Conservation (phyloP, 2,888 invertebrate species). For the Ceraclea dissimilis region DNA sequence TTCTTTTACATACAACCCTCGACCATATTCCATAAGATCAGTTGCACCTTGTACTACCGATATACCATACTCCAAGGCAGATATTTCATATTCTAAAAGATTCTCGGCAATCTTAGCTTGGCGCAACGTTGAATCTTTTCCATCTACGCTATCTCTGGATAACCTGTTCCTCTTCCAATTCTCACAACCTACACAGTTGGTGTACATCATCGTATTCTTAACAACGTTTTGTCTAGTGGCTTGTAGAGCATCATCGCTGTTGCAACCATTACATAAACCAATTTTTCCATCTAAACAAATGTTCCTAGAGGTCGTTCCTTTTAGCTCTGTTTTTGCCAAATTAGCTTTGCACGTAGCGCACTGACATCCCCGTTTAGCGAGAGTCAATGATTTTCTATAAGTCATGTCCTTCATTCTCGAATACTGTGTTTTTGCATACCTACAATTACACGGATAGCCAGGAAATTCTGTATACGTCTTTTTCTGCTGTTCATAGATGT, state of each 20-base stretch:
- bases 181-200: constrained; percentile 9
- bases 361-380: constrained; percentile 17
- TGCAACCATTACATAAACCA: constrained; percentile 8
- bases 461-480: neutral
- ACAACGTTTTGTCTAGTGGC: neutral
- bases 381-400: constrained; percentile 25
- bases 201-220: neutral
- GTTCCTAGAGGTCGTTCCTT: constrained; percentile 7
- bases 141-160: constrained; percentile 14
- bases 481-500: constrained; percentile 13
- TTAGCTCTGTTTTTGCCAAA: constrained; percentile 1
- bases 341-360: constrained; percentile 20
- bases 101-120: constrained; percentile 33
- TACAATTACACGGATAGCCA: constrained; percentile 16
- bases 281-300: constrained; percentile 11
- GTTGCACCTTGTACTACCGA: constrained; percentile 42
- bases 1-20: constrained; percentile 43
- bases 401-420: constrained; percentile 26
- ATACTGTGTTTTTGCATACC: constrained; percentile 21
- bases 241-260: neutral
- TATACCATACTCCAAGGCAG: constrained; percentile 35
- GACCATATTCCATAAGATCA: constrained; percentile 31
- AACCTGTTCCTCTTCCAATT: constrained; percentile 3
- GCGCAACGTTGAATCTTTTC: constrained; percentile 11
- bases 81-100: constrained; percentile 30